These are phyloP conservation scores for Tolmerus cingulatus DNA, from an alignment of 2,888 invertebrate species.

Conservation along the genomic window DNA sequence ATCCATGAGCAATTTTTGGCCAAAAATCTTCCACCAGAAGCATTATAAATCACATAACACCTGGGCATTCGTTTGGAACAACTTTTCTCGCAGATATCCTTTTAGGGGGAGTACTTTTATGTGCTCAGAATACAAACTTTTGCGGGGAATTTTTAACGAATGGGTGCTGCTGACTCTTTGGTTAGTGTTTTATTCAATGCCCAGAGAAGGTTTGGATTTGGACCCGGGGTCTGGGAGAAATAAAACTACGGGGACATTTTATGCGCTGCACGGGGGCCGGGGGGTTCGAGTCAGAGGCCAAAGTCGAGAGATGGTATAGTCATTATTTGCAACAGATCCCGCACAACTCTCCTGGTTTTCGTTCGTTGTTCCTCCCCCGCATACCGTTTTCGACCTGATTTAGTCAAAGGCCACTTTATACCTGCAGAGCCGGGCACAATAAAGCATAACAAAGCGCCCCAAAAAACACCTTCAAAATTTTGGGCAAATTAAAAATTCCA, in stretches of 20 bases:
- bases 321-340: neutral
- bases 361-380: neutral
- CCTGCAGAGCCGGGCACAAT: neutral
- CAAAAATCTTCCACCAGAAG: constrained; percentile 29
- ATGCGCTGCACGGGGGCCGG: neutral
- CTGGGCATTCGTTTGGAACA: constrained; percentile 24
- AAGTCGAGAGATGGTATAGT: neutral
- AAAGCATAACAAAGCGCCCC: neutral
- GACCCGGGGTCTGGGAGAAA: neutral
- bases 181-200: neutral
- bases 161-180: neutral
- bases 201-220: neutral
- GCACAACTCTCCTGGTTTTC: neutral
- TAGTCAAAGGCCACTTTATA: neutral
- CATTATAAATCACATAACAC: constrained; percentile 38
- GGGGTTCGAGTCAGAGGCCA: neutral
- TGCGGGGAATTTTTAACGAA: constrained; percentile 6
- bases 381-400: neutral
- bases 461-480: neutral
- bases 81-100: constrained; percentile 23
- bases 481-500: neutral
- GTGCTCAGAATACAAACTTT: constrained; percentile 6
- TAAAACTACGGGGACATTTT: neutral
- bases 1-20: constrained; percentile 10
- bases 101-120: neutral